Evolutionary conservation across 2,113 vertebrate genomes (phyloP), one percentile per base, ranked within the genome.

Genomic region (Fulica atra): DNA sequence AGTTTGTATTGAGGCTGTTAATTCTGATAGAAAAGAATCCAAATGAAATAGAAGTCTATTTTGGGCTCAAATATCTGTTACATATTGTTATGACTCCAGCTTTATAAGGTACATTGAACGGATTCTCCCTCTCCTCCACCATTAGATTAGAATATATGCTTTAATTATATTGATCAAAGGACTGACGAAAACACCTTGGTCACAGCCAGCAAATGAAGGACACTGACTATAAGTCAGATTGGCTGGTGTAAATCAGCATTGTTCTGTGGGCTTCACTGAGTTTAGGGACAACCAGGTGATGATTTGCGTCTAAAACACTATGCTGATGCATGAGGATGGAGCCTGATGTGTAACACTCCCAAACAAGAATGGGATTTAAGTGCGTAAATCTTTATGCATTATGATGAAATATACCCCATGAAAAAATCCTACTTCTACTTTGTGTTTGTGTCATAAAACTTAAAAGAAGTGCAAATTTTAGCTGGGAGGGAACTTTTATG

Each of bases 401-500:
- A 64, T 78, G 88, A 93, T 92, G 77, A 97, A 96, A 95, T 78
- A 82, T 11, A 92, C 44, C 36, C 44, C 65, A 57, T 81, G 48
- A 92, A 95, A 97, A 91, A 81, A 74, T 16, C 36, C 50, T 81
- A 84, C 42, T 60, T 56, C 56, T 96, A 91, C 86, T 85, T 87
- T 90, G 44, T 80, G 57, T 64, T 88, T 89, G 74, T 93, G 64
- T 88, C 86, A 93, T 93, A 95, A 96, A 97, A 97, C 81, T 92
- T 97, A 92, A 96, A 95, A 98, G 92, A 94, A 97, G 86, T 64
- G 29, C 71, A 97, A 92, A 90, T 96, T 97, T 96, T 90, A 93
- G 82, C 94, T 95, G 69, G 38, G 88, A 88, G 86, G 80, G 81
- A 93, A 81, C 68, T 87, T 97, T 96, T 95, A 96, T 83, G 86